Percentiles rank a stretch among this genome's conserved stretches.
Evolutionary conservation across 2,888 invertebrate species (phyloP).

Genomic region (Leptopilina myrica): DNA sequence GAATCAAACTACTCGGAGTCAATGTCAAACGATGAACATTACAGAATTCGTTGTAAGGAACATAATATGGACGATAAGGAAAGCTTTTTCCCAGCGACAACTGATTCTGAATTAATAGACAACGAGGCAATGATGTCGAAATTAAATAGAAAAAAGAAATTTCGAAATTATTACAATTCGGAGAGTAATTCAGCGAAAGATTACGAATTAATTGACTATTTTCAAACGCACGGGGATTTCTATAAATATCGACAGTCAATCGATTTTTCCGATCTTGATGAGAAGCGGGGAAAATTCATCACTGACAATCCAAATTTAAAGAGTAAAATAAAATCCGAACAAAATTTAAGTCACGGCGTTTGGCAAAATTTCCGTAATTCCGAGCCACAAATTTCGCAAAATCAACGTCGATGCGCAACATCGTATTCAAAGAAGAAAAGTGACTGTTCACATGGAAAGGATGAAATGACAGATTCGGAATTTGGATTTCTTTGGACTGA

Average conservation of each 20-base stretch:
- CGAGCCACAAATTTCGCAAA: slow-evolving; percentile 56
- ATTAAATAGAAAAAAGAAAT: background rate
- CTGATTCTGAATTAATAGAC: slow-evolving; percentile 38
- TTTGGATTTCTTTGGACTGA: slow-evolving; percentile 53
- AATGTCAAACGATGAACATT: slow-evolving; percentile 18
- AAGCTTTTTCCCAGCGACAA: slow-evolving; percentile 26
- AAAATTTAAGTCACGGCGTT: slow-evolving; percentile 49
- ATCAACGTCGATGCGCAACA: slow-evolving; percentile 41
- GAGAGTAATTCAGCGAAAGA: slow-evolving; percentile 22
- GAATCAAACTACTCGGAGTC: slow-evolving; percentile 1
- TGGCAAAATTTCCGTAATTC: slow-evolving; percentile 53
- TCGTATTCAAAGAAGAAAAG: slow-evolving; percentile 55
- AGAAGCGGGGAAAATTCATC: slow-evolving; percentile 17
- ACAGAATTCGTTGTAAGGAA: slow-evolving; percentile 12
- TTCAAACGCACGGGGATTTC: slow-evolving; percentile 22
- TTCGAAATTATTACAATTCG: slow-evolving; percentile 14
- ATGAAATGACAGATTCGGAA: slow-evolving; percentile 55
- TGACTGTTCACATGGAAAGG: slow-evolving; percentile 56
- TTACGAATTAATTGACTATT: slow-evolving; percentile 30
- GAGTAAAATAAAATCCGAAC: slow-evolving; percentile 57
- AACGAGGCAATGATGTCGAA: background rate
- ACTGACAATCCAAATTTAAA: slow-evolving; percentile 39
- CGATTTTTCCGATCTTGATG: slow-evolving; percentile 16
- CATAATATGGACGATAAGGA: slow-evolving; percentile 26
- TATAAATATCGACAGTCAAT: background rate